Base-by-base conservation (phyloP, 1,140 invertebrate species). In the Heliothis virescens region DNA sequence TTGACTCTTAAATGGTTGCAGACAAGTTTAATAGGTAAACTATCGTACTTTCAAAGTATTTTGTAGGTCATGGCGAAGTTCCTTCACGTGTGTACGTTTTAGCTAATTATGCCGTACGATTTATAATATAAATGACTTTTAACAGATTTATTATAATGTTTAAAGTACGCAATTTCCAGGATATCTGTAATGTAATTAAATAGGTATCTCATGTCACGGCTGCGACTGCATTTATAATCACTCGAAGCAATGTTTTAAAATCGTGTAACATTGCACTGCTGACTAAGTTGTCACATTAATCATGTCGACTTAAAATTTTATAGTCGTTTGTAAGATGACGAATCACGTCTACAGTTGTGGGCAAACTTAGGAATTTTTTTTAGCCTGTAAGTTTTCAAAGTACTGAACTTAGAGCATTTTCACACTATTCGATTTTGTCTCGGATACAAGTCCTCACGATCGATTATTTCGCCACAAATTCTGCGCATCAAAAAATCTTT, bases 201-300 rank as follows among this genome's bases (percentile, higher is more conserved):
- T 60, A 4, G 21, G 3, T 60, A 60, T 10, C 26, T 9, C 55
- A 9, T 57, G 57, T 60, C 21, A 60, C 57, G 57, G 57, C 26
- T 59, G 15, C 21, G 11, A 60, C 57, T 60, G 57, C 57, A 29
- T 60, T 60, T 21, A 48, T 48, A 67, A 67, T 67, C 41, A 48
- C 16, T 47, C 3, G 48, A 48, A 48, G 16, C 16, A 21, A 67
- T 67, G 63, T 67, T 67, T 67, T 67, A 67, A 67, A 67, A 18
- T 21, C 63, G 41, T 21, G 41, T 67, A 67, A 48, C 34, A 48
- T 65, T 65, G 62, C 62, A 16, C 63, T 13, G 13, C n/a, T 29
- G 26, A 21, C 41, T 5, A 48, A 48, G 41, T 67, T 13, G 63
- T 48, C n/a, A 21, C 12, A 67, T 67, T 21, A 67, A 67, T 67